Base-by-base conservation (phyloP, 2,113 vertebrate species). In the Otis tarda region DNA sequence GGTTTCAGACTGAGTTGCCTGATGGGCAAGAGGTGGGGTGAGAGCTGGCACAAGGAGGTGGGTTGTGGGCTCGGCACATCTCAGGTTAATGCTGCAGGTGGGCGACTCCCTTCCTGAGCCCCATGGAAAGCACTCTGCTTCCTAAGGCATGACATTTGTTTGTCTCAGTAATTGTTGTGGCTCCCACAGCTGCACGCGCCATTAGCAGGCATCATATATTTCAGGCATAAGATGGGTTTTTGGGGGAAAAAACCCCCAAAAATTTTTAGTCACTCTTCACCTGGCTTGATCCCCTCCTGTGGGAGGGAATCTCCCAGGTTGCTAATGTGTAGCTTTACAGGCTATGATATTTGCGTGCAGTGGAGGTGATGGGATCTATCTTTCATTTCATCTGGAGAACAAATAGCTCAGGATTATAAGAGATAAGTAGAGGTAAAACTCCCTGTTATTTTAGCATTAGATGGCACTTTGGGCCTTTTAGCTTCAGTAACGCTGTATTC, bases 371-470 rank as follows among this genome's bases (percentile, higher is more conserved):
- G 55, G 83, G 63, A 83, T 94, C 23, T 87, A 71, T 91, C 84
- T 95, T 92, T 88, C 86, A 83, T 85, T 96, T 96, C 61, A 67
- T 93, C 92, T 92, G 69, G 30, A 94, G 86, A 83, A 85, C 81
- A 95, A 96, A 95, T 87, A 94, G 59, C 70, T 87, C 80, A 76
- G 65, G 83, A 96, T 95, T 96, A 91, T 2, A n/a, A 91, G 69
- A 81, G 83, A 79, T 91, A 93, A 94, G 75, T 59, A 78, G 81
- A 76, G 77, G 92, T 82, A 96, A 93, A 94, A 93, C 81, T 96
- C 95, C 77, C 90, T 79, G 77, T 96, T 97, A 92, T 95, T 96
- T 96, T 94, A 94, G 90, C 87, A 87, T 96, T 96, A 96, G 93
- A 68, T 69, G 77, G 74, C 65, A 89, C 94, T 95, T 96, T 20